phyloP scores from a whole-genome alignment of 2,888 invertebrate species.

The Ectemnius continuus region DNA sequence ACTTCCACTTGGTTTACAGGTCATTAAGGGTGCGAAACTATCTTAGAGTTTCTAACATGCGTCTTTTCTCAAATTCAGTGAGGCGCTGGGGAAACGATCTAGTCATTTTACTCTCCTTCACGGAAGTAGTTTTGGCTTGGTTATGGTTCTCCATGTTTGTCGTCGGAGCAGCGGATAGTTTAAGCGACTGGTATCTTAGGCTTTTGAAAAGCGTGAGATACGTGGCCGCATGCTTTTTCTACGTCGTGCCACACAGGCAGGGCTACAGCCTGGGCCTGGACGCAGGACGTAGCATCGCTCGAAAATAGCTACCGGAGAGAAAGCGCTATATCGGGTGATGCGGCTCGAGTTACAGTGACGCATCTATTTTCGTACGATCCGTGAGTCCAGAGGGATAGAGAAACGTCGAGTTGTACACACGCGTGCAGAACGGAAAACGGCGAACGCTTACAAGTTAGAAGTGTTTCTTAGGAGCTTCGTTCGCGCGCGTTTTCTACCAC shows the following conservation, averaged over 20 bases:
- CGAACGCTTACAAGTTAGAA: constrained; percentile 2
- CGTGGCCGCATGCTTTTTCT: constrained; percentile 46
- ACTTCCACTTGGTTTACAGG: too few species aligned
- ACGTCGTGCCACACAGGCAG: constrained; percentile 23
- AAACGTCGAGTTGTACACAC: constrained; percentile 1
- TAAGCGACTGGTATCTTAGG: constrained; percentile 31
- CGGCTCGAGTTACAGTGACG: constrained; percentile 73
- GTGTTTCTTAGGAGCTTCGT: not conserved
- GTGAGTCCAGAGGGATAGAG: constrained; percentile 27
- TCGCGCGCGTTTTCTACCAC: constrained; percentile 4
- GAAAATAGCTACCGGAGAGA: constrained; percentile 72
- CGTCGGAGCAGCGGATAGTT: too few species aligned
- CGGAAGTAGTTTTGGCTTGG: too few species aligned
- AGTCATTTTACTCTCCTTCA: too few species aligned
- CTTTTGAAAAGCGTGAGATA: constrained; percentile 43
- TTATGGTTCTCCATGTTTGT: too few species aligned
- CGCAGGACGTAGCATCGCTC: constrained; percentile 48
- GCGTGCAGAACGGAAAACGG: not conserved
- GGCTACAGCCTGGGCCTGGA: constrained; percentile 42
- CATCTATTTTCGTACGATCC: constrained; percentile 47
- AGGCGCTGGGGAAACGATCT: too few species aligned
- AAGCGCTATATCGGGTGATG: constrained; percentile 75
- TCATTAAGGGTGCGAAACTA: too few species aligned
- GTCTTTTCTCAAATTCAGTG: too few species aligned
- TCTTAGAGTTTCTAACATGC: too few species aligned